A percentile compares a stretch with the other conserved stretches of the same genome.
These are phyloP conservation scores for Cettia cetti DNA, from an alignment of 2,113 vertebrate genomes.

Conservation along the genomic window DNA sequence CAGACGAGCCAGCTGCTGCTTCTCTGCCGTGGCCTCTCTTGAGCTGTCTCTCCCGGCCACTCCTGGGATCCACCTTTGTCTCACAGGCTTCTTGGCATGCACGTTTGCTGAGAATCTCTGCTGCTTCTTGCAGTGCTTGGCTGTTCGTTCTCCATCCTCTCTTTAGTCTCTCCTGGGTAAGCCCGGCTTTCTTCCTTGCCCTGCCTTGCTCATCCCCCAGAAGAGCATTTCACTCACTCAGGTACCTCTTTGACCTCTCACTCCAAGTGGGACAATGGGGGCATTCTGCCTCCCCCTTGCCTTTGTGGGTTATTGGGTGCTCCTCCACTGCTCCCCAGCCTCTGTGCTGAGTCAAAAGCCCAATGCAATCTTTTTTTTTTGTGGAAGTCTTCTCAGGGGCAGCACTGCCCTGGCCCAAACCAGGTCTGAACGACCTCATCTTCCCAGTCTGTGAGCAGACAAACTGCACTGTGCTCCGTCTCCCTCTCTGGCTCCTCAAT, in stretches of 20 bases:
- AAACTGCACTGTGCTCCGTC: neutral
- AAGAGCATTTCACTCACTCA: neutral
- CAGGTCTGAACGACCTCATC: neutral
- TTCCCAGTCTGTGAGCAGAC: neutral
- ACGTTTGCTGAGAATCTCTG: neutral
- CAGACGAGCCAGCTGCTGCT: neutral
- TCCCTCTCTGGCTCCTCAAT: neutral
- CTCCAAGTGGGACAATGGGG: neutral
- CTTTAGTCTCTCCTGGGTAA: neutral
- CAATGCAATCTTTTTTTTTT: neutral
- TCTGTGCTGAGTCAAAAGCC: neutral
- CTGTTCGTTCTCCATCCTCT: neutral
- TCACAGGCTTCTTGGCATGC: neutral
- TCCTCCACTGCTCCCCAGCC: neutral
- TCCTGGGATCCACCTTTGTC: neutral
- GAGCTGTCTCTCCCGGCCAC: neutral
- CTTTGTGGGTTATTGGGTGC: neutral
- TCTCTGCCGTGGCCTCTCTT: neutral
- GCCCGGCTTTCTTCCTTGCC: neutral
- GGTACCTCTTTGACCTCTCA: neutral
- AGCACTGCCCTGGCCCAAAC: neutral
- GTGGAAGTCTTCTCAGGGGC: neutral
- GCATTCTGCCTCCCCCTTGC: neutral
- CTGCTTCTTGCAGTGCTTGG: neutral
- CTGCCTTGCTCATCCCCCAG: neutral